A percentile compares a stretch with the other conserved stretches of the same genome.
Evolutionary conservation across 2,797 vertebrate species (phyloP).

Genomic region (Lutjanus campechanus): DNA sequence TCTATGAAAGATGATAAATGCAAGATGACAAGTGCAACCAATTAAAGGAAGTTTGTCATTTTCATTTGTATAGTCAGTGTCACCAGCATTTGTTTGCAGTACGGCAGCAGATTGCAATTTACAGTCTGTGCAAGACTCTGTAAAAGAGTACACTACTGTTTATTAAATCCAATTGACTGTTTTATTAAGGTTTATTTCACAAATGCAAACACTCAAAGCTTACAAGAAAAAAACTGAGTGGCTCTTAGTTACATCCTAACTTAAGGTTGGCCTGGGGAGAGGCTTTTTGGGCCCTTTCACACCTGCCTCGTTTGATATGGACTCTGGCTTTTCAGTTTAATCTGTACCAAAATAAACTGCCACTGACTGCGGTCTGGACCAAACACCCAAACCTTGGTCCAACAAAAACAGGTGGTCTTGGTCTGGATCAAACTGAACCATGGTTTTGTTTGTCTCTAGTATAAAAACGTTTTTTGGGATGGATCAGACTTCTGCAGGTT

Average conservation of each 20-base stretch:
- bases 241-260: background rate
- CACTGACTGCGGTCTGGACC: too few species aligned
- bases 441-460: background rate
- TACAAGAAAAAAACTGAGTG: background rate
- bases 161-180: background rate
- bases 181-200: background rate
- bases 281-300: background rate
- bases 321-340: too few species aligned
- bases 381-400: background rate
- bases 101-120: background rate
- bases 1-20: background rate
- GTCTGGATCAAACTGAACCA: too few species aligned
- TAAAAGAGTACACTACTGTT: background rate
- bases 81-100: background rate
- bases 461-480: background rate
- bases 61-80: constrained; percentile 4
- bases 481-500: background rate
- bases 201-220: background rate
- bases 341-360: too few species aligned
- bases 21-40: constrained; percentile 16
- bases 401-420: background rate
- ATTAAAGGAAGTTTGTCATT: constrained; percentile 20
- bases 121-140: background rate
- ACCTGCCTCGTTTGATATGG: background rate
- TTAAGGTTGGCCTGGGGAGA: background rate